Base-by-base conservation (phyloP, 2,113 vertebrate species). In the Poeciliopsis retropinna region DNA sequence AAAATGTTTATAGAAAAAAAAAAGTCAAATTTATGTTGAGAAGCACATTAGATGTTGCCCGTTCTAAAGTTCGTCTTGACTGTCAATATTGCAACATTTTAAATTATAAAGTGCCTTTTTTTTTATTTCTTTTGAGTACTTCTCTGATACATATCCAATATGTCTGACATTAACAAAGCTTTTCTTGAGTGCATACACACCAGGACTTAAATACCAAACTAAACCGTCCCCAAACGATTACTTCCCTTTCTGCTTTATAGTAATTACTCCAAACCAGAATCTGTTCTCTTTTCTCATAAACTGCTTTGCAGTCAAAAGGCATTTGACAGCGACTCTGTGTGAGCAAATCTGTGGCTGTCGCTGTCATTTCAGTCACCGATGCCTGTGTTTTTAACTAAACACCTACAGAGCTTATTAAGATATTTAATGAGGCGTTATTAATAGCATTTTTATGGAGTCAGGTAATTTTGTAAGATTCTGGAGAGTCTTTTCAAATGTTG, bases 361-460 rank as follows among this genome's bases (percentile, higher is more conserved):
- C 44, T 12, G 32, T 2, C 22, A 0, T 75, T 83, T 81, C 72
- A 82, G 74, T 79, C 60, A 76, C 66, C 60, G 22, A 72, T 57
- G 44, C 29, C 30, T 79, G 44, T 8, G 11, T 44, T 76, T 85
- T 60, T 75, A 79, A 44, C 22, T 11, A 61, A 73, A 82, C 79
- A 79, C 77, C 51, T 31, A 47, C 30, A 14, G 27, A 67, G 61
- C 32, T 67, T 25, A 30, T 68, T 64, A 78, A 61, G 62, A 44
- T 17, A 34, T 72, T 8, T 65, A 77, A 83, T 78, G 60, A 83
- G 73, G 57, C 39, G 25, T 67, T 75, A 64, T 80, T 75, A 65
- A 78, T 73, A 79, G 28, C 25, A 14, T 73, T 66, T 77, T 64
- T 85, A 27, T 80, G 30, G 19, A 81, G 37, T 75, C 54, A 65